Evolutionary conservation across 1,140 invertebrate species (phyloP).

Genomic region (Neotoxoptera formosana): DNA sequence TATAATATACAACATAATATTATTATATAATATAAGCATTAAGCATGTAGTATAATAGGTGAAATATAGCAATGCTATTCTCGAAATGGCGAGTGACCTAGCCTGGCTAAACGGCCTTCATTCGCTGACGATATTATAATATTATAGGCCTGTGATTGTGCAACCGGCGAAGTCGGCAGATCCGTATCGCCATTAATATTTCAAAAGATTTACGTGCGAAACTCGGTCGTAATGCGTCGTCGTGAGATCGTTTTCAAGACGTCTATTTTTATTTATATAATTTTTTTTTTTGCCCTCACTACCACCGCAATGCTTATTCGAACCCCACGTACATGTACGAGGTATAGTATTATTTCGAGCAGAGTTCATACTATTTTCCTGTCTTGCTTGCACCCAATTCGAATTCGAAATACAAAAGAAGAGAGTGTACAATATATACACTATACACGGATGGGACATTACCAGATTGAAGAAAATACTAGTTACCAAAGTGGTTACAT

Average conservation of each 20-base stretch:
- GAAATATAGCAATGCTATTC: background rate
- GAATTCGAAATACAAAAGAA: no score
- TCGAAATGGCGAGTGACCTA: background rate
- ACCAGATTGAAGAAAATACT: no score
- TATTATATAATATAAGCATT: background rate
- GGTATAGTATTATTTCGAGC: background rate
- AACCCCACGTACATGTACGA: background rate
- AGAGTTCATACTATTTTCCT: no score
- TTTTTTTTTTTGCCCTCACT: background rate
- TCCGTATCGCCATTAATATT: background rate
- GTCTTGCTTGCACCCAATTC: no score
- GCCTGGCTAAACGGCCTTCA: background rate
- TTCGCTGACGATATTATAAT: background rate
- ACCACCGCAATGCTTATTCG: background rate
- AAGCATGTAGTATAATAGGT: background rate
- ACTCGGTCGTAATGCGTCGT: background rate
- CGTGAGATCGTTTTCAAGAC: background rate
- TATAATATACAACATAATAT: no score
- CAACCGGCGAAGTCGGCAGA: background rate
- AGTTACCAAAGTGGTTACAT: no score
- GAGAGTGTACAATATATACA: no score
- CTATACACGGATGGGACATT: no score
- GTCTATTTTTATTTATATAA: conserved; percentile 20
- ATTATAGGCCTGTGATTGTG: background rate
- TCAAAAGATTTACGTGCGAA: conserved; percentile 1